Evolutionary conservation across 2,113 vertebrate genomes (phyloP), one percentile per base, ranked within the genome.

Genomic region (Brachirus orientalis): DNA sequence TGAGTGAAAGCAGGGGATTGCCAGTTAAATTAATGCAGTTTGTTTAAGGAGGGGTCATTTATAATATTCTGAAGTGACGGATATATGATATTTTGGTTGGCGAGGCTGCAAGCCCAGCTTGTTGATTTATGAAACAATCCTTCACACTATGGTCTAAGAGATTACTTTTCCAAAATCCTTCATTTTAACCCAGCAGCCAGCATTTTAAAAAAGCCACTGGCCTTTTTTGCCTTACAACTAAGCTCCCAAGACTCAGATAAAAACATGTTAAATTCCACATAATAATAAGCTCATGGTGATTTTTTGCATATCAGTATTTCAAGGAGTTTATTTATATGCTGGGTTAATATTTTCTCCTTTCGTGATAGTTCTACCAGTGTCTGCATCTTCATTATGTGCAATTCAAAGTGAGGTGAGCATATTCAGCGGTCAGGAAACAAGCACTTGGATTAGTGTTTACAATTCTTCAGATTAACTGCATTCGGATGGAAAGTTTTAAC

Each of bases 71-170:
- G 9, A 5, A 16, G 52, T 77, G 85, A 84, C 69, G 61, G 74
- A 84, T 69, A 28, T 68, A 70, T 54, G 33, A 58, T 84, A 58
- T 77, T 84, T 48, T 65, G 72, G 43, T 82, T 78, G 84, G 82
- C 69, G 44, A 71, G 75, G 66, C 63, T 64, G 69, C 7, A 14
- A 72, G 68, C 47, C 66, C 48, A 10, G 66, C 35, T 56, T 54
- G 18, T 62, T 80, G 75, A 85, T 80, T 86, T 74, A 79, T 80
- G 68, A 74, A 84, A 60, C 60, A 69, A 80, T 81, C 72, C 47
- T 56, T 81, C 62, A 79, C 60, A 55, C 60, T 72, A 12, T 9
- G 43, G 45, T 72, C 58, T 38, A 12, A 12, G 43, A 71, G 36
- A 43, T 78, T 68, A 77, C 66, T 75, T 63, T 14, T 67, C 45